Evolutionary conservation across 2,888 invertebrate species (phyloP), one percentile per base, ranked within the genome.

Genomic region (Pherbina coryleti): DNA sequence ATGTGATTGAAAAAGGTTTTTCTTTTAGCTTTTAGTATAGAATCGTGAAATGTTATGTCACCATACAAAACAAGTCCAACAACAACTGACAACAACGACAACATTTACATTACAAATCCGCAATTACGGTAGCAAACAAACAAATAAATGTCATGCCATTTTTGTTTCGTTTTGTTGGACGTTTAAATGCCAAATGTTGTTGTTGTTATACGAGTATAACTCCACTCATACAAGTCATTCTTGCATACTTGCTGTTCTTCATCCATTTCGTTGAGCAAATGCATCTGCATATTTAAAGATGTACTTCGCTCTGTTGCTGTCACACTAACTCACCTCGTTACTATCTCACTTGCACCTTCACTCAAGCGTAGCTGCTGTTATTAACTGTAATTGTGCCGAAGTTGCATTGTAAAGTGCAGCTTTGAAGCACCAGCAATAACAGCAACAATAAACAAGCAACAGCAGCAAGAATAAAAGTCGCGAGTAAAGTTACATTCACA

Each of bases 301-400:
- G 69, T 57, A 5, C 28, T 25, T 2, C 57, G 3, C 19, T 7
- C 57, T 57, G 1, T 57, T 25, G 19, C 57, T 22, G 17, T 44
- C 70, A 28, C 28, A 19, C 71, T 51, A 17, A 55, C 14, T 53
- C 66, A 25, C 25, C 34, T 37, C 11, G 14, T 51, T 17, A 8
- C 69, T 22, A 25, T 19, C 51, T 51, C 51, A 14, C 51, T 25
- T 51, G 2, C 51, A 25, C 25, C 49, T 25, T 49, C 44, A 0
- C 49, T 17, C 64, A 5, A 11, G 5, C 66, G 17, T n/a, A 28
- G 25, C 5, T 25, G 51, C 49, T 69, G 69, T 17, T 28, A 69
- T 69, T 69, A 69, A 69, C 51, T 69, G 51, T 69, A 69, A 69
- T 51, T 51, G 51, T 44, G 44, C 22, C 22, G 22, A 69, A 69